These are phyloP conservation scores for Megaceryle torquata DNA, from an alignment of 2,113 vertebrate species.

Conservation along the genomic window DNA sequence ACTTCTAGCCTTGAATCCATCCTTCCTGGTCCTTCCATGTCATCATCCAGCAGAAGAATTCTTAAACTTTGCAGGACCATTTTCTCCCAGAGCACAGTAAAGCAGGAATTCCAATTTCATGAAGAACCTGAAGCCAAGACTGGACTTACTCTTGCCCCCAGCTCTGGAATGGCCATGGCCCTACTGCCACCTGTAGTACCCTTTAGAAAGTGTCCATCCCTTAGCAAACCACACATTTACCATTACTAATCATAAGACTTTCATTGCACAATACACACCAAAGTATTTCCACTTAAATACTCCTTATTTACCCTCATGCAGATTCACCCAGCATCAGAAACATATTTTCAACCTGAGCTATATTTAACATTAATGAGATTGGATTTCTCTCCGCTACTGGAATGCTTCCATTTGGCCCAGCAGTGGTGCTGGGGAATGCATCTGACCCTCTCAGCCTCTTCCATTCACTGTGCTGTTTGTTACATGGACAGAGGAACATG, in stretches of 20 bases:
- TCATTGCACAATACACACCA: not conserved
- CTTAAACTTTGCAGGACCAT: not conserved
- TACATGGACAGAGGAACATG: not conserved
- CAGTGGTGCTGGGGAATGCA: not conserved
- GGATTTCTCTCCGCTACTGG: not conserved
- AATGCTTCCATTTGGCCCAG: not conserved
- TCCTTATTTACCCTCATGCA: not conserved
- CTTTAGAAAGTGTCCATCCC: not conserved
- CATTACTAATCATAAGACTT: not conserved
- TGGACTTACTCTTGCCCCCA: not conserved
- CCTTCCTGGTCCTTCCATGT: not conserved
- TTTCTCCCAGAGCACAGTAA: not conserved
- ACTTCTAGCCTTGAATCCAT: not conserved
- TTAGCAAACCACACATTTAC: not conserved
- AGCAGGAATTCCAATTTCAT: not conserved
- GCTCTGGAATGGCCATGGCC: not conserved
- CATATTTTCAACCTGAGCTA: not conserved
- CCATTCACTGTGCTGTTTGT: not conserved
- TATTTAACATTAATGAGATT: not conserved
- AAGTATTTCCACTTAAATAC: not conserved
- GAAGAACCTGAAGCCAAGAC: not conserved
- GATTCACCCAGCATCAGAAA: not conserved
- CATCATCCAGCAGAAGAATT: not conserved
- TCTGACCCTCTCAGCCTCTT: not conserved
- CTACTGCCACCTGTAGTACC: fast-evolving